Conservation (phyloP, 2,113 vertebrate genomes). For the Lonchura striata region DNA sequence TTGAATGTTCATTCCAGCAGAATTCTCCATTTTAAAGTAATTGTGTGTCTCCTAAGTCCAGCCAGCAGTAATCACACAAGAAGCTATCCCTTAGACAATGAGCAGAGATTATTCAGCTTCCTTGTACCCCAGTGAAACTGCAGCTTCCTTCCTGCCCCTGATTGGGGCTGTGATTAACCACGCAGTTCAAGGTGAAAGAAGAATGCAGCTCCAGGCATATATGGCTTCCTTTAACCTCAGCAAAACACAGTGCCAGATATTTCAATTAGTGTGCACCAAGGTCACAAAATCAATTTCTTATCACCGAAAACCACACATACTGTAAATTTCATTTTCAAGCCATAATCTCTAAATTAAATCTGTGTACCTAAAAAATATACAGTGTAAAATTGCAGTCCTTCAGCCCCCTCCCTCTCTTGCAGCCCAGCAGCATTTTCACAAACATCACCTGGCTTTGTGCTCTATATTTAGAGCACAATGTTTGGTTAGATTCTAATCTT, state of each 20-base stretch:
- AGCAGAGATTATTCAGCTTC: constrained; percentile 47
- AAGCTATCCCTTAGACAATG: constrained; percentile 22
- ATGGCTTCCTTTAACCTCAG: constrained; percentile 64
- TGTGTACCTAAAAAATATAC: constrained; percentile 75
- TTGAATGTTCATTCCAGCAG: not conserved
- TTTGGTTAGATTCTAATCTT: constrained; percentile 76
- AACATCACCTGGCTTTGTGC: constrained; percentile 65
- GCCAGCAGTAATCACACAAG: not conserved
- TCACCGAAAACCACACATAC: constrained; percentile 69
- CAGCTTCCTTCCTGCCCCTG: constrained; percentile 60
- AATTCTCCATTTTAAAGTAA: not conserved
- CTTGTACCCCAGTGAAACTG: constrained; percentile 16
- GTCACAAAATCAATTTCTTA: constrained; percentile 78
- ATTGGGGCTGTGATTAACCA: constrained; percentile 60
- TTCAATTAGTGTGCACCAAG: constrained; percentile 72
- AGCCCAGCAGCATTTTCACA: constrained; percentile 67
- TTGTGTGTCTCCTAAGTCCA: not conserved
- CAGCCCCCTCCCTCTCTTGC: constrained; percentile 5
- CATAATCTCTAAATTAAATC: constrained; percentile 81
- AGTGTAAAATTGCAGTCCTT: constrained; percentile 47
- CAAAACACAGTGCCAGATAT: constrained; percentile 65
- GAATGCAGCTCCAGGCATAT: constrained; percentile 28
- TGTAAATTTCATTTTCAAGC: constrained; percentile 75
- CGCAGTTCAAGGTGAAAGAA: constrained; percentile 62
- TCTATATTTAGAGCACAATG: constrained; percentile 71